phyloP scores from a whole-genome alignment of 2,797 vertebrate species.

The Macrochelys suwanniensis region DNA sequence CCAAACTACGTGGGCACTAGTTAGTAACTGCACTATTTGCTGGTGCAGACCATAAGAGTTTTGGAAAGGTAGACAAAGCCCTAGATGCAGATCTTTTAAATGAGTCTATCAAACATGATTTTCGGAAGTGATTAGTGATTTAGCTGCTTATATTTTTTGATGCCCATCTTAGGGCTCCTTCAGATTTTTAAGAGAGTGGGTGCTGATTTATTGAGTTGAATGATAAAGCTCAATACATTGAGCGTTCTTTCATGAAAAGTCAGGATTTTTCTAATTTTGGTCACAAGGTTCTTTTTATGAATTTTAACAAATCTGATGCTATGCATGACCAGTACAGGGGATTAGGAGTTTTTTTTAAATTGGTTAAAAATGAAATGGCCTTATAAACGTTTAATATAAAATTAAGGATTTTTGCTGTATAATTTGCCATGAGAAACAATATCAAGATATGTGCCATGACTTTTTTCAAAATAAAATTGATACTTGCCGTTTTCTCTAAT shows the following conservation, averaged over 20 bases:
- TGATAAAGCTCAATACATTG: not conserved
- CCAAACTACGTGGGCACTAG: rapidly evolving
- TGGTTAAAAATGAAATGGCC: not conserved
- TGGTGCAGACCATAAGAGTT: not conserved
- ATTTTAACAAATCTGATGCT: not conserved
- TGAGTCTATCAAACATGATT: not conserved
- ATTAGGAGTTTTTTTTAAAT: not conserved
- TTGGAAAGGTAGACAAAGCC: not conserved
- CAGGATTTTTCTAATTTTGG: not conserved
- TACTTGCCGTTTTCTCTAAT: not conserved
- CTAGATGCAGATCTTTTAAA: not conserved
- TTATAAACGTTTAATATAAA: not conserved
- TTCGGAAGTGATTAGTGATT: not conserved
- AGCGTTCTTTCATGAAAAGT: not conserved
- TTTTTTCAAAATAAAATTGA: not conserved
- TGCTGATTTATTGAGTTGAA: not conserved
- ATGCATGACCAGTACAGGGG: not conserved
- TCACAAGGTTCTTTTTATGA: rapidly evolving
- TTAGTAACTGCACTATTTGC: rapidly evolving
- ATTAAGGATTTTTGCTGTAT: not conserved
- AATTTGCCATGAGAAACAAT: not conserved
- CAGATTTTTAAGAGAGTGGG: not conserved
- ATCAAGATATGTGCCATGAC: not conserved
- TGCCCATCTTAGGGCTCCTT: not conserved
- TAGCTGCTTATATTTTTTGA: not conserved